phyloP scores from a whole-genome alignment of 2,888 invertebrate species.

The Aphodius granarius region DNA sequence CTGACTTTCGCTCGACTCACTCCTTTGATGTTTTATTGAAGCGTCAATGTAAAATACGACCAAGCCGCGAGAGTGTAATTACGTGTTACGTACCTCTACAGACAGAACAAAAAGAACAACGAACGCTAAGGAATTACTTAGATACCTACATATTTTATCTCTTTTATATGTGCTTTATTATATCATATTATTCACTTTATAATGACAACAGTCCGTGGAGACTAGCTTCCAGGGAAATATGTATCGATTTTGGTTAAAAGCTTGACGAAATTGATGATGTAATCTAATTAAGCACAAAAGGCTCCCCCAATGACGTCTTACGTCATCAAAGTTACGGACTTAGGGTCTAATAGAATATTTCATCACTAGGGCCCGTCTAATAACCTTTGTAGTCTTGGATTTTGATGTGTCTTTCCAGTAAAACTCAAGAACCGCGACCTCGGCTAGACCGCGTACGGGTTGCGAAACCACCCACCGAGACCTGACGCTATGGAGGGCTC shows the following conservation, averaged over 20 bases:
- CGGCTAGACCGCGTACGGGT: too few species aligned
- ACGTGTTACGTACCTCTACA: neutral
- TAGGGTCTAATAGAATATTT: too few species aligned
- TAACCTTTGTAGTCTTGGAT: too few species aligned
- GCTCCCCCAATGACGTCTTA: neutral
- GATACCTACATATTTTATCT: neutral
- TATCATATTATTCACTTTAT: neutral
- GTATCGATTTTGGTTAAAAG: neutral
- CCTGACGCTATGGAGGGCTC: too few species aligned
- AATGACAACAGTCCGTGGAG: too few species aligned
- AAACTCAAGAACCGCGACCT: too few species aligned
- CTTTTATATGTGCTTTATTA: neutral
- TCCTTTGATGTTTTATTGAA: neutral
- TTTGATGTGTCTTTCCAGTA: too few species aligned
- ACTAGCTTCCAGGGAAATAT: too few species aligned
- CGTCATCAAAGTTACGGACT: neutral
- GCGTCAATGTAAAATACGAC: neutral
- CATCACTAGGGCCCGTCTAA: too few species aligned
- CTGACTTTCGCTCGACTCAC: neutral
- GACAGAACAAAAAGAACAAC: neutral
- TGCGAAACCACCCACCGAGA: too few species aligned
- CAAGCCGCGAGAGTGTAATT: neutral
- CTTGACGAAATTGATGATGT: neutral
- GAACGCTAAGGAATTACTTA: neutral
- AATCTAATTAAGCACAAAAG: neutral